phyloP scores from a whole-genome alignment of 2,888 invertebrate genomes.

The Ormyrus rosae region DNA sequence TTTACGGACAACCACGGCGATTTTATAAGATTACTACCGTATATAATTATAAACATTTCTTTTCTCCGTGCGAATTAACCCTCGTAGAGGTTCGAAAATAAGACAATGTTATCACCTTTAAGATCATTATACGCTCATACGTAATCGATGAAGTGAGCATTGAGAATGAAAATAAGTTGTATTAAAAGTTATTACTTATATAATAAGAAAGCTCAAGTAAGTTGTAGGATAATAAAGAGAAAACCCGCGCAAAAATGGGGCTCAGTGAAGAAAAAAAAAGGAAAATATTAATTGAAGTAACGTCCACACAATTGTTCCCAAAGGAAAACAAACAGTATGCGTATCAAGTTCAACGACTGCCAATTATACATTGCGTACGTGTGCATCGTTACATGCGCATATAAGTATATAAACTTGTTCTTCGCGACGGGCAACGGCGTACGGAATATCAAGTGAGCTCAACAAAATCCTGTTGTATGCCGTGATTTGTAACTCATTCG shows the following conservation, averaged over 20 bases:
- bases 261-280: conserved; percentile 42
- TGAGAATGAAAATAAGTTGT: conserved; percentile 49
- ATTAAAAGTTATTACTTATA: conserved; percentile 50
- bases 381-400: conserved; percentile 30
- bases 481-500: conserved; percentile 49
- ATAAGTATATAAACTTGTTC: conserved; percentile 46
- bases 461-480: conserved; percentile 45
- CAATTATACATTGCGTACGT: conserved; percentile 49
- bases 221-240: conserved; percentile 41
- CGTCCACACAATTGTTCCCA: conserved; percentile 45
- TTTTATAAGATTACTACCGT: conserved; percentile 13
- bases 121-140: conserved; percentile 46
- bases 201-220: conserved; percentile 49
- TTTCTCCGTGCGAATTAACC: conserved; percentile 33
- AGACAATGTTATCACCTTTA: conserved; percentile 22
- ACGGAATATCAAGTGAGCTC: conserved; percentile 51
- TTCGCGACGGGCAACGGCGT: conserved; percentile 38
- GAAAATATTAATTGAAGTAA: conserved; percentile 43
- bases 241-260: conserved; percentile 2
- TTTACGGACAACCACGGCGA: conserved; percentile 9
- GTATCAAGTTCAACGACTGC: conserved; percentile 55
- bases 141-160: conserved; percentile 30
- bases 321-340: not conserved
- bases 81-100: conserved; percentile 8
- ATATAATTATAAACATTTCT: conserved; percentile 31